Evolutionary conservation across 2,797 vertebrate genomes (phyloP), one percentile per base, ranked within the genome.

Genomic region (Ceryle rudis): DNA sequence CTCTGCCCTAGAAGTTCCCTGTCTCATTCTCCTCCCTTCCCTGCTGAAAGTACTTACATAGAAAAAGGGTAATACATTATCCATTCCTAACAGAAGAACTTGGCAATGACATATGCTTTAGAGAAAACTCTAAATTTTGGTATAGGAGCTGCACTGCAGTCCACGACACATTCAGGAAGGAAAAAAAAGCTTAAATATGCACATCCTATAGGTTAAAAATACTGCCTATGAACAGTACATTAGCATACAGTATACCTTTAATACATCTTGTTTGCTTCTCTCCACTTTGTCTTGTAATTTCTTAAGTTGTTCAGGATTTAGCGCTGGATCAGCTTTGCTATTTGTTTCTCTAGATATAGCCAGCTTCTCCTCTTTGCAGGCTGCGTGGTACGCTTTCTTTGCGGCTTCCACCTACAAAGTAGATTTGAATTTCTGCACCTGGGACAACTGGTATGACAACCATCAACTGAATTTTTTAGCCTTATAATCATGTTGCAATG

Each of bases 211-310:
- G 26, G 21, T 42, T 54, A 66, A 39, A 60, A 20, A 57, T 7
- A 28, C 28, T 23, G 5, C 37, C 47, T 14, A 49, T 0, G 0
- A 29, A 41, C 39, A 25, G 26, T 13, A 7, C 3, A 7, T 33
- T 31, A 80, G 4, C 3, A 12, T 3, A 8, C 5, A 3, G 3
- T 66, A 29, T 97, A 99, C 99, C 99, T 99, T 99, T 72, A 99
- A 98, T 21, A 98, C 97, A 60, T 99, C 99, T 97, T 99, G 99
- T 86, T 99, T 99, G 98, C 99, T 99, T 86, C 99, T 99, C 95
- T 99, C 99, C 96, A 99, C 98, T 98, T 99, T 99, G 97, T 99
- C 99, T 95, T 99, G 99, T 28, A 99, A 97, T 95, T 99, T 99
- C 98, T 99, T 99, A 70, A 99, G 99, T 33, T 98, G 98, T 6